Base-by-base conservation (phyloP, 2,113 vertebrate species). In the Strix uralensis region DNA sequence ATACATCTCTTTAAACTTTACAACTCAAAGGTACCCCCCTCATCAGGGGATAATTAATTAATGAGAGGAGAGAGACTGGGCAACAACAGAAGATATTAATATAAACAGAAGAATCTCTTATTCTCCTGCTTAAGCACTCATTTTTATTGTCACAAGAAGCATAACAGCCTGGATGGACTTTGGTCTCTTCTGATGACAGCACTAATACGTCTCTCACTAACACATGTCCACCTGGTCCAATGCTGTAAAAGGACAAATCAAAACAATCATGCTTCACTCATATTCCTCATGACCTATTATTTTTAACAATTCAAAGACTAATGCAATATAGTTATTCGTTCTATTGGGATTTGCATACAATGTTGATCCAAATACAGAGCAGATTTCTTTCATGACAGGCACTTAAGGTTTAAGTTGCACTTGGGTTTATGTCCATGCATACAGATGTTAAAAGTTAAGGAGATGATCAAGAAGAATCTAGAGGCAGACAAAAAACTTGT, bases 31-130 rank as follows among this genome's bases (percentile, higher is more conserved):
- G 73, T 92, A 89, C 12, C 29, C n/a, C 18, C 79, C 73, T 91
- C 78, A 90, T 94, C 59, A 77, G 23, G 44, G 8, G n/a, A 75
- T 75, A 92, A 84, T 92, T 96, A 84, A 86, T 92, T 89, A 87
- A 85, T 52, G 30, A 72, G 86, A 82, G 15, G 54, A 75, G 26
- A 66, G 86, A 86, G 67, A 86, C 0, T 63, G 75, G 71, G 55
- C 79, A 92, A 13, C 19, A 80, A 18, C 44, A 58, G 84, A 54
- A 84, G 40, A 59, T 12, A 21, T 8, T 47, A 38, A 65, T 23
- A 54, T 3, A 25, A 89, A 82, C 20, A n/a, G 40, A 78, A 42
- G 40, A 62, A 62, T 81, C 36, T 34, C 46, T 63, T 65, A 36
- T 20, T 18, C 46, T 92, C 36, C 47, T 54, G 11, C n/a, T 88